phyloP scores from a whole-genome alignment of 1,140 invertebrate genomes.

The Littorina saxatilis region DNA sequence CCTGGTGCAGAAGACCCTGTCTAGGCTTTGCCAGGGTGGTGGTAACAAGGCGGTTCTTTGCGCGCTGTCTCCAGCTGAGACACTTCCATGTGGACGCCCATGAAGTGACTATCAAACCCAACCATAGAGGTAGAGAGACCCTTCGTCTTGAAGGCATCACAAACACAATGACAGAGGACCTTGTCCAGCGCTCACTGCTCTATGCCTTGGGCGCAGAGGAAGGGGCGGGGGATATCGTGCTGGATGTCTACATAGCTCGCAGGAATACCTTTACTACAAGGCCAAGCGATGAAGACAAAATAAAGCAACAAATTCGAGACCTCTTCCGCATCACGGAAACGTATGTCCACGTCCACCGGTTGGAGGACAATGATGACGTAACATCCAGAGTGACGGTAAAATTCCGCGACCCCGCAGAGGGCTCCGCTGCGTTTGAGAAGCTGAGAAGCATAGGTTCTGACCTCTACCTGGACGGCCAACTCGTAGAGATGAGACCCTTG shows the following conservation, averaged over 20 bases:
- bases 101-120: neutral
- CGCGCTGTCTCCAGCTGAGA: neutral
- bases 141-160: neutral
- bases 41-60: neutral
- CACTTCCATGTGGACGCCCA: neutral
- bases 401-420: neutral
- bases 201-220: neutral
- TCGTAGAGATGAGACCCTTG: constrained; percentile 44
- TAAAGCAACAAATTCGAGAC: too few relatives aligned
- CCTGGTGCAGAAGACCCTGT: constrained; percentile 54
- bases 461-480: neutral
- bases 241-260: neutral
- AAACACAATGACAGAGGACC: neutral
- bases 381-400: constrained; percentile 30
- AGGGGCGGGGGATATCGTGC: neutral
- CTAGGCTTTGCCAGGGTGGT: constrained; percentile 52
- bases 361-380: constrained; percentile 36
- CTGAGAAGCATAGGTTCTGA: neutral
- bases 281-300: too few relatives aligned
- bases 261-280: too few relatives aligned
- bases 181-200: neutral
- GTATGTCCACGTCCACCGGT: too few relatives aligned
- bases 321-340: too few relatives aligned
- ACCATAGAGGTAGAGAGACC: neutral
- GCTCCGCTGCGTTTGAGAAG: neutral